Conservation (phyloP, 1,140 invertebrate genomes). For the Megalopta genalis region DNA sequence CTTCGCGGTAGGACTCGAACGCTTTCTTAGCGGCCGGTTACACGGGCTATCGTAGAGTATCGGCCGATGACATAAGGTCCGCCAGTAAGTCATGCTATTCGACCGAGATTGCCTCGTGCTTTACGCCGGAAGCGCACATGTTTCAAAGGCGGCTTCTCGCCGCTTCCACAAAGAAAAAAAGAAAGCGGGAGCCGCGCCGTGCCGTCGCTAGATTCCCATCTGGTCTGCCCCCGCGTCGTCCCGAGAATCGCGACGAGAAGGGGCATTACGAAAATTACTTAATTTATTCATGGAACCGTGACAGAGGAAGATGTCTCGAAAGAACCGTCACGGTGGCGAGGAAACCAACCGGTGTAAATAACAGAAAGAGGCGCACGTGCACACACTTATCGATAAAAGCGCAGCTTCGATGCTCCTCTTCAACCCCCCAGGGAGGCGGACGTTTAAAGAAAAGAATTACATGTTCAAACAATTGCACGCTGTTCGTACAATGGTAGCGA, state of each 20-base stretch:
- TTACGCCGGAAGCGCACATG: slow-evolving; percentile 46
- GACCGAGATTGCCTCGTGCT: slow-evolving; percentile 46
- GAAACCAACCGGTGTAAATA: background rate
- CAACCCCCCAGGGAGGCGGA: no score
- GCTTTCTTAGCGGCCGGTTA: slow-evolving; percentile 19
- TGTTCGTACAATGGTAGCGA: no score
- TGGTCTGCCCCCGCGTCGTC: background rate
- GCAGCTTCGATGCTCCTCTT: no score
- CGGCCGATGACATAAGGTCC: slow-evolving; percentile 43
- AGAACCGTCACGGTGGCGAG: background rate
- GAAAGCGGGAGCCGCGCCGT: background rate
- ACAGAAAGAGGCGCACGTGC: background rate
- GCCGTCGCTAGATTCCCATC: slow-evolving; percentile 14
- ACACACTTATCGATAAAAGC: no score
- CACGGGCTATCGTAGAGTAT: slow-evolving; percentile 33
- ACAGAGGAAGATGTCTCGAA: background rate
- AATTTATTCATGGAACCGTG: background rate
- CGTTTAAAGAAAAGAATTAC: no score
- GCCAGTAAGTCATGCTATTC: slow-evolving; percentile 36
- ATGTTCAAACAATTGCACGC: no score
- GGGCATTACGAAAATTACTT: slow-evolving; percentile 32
- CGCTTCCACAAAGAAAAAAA: slow-evolving; percentile 15
- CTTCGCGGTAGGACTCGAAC: slow-evolving; percentile 7
- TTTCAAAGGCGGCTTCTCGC: slow-evolving; percentile 46
- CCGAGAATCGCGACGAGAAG: slow-evolving; percentile 2